phyloP scores from a whole-genome alignment of 1,140 invertebrate genomes.

The Heliconius hermathena region DNA sequence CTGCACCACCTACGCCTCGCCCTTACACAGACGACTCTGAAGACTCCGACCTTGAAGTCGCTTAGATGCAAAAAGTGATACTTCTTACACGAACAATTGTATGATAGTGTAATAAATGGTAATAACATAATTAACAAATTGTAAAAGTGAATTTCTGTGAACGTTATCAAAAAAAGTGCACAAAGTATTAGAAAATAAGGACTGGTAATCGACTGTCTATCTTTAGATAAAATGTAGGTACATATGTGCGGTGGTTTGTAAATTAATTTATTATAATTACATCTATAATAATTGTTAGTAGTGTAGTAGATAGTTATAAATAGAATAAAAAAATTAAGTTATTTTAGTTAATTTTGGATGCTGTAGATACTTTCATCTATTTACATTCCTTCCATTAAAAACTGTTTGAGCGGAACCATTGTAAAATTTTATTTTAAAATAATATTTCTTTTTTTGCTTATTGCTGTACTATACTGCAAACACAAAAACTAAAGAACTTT shows the following conservation, averaged over 20 bases:
- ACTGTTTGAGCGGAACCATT: not conserved
- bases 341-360: not conserved
- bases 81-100: not conserved
- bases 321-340: not conserved
- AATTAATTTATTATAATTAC: conserved; percentile 16
- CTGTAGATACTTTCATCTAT: not conserved
- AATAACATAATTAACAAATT: not conserved
- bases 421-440: not conserved
- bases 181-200: conserved; percentile 29
- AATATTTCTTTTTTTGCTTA: too few relatives aligned
- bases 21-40: conserved; percentile 73
- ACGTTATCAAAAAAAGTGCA: conserved; percentile 27
- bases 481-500: not conserved
- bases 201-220: conserved; percentile 9
- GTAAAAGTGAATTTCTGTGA: conserved; percentile 1
- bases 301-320: conserved; percentile 13
- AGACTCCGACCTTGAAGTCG: conserved; percentile 82
- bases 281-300: conserved; percentile 20
- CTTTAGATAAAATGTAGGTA: not conserved
- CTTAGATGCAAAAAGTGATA: conserved; percentile 65
- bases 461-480: not conserved
- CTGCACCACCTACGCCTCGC: conserved; percentile 73
- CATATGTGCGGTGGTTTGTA: conserved; percentile 11
- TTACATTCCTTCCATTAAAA: not conserved
- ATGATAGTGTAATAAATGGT: not conserved